Conservation (phyloP, 2,888 invertebrate species). For the Germaria angustata region DNA sequence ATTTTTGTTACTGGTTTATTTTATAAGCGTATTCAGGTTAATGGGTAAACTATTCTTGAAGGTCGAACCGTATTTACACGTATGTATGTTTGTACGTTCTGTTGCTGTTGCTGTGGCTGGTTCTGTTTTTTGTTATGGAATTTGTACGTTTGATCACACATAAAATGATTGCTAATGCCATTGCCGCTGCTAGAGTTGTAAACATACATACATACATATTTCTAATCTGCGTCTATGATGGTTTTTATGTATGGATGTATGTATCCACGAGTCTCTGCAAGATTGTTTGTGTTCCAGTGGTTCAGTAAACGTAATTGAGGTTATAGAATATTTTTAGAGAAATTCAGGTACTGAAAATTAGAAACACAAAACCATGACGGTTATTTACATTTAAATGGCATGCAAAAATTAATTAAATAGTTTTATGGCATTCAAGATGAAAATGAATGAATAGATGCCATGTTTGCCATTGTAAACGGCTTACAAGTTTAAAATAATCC, state of each 20-base stretch:
- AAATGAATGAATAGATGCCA: background rate
- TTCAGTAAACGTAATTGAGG: constrained; percentile 58
- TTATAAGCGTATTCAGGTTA: constrained; percentile 61
- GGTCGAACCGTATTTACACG: constrained; percentile 55
- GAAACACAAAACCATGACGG: background rate
- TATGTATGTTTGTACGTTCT: background rate
- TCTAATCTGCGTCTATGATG: too few species aligned
- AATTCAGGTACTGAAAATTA: constrained; percentile 32
- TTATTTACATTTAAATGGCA: constrained; percentile 3
- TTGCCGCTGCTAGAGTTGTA: constrained; percentile 7
- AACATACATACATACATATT: constrained; percentile 6
- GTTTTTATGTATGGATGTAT: too few species aligned
- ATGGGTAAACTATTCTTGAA: constrained; percentile 66
- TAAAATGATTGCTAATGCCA: constrained; percentile 11
- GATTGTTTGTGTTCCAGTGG: constrained; percentile 10
- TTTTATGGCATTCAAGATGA: constrained; percentile 27
- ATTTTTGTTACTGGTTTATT: constrained; percentile 53
- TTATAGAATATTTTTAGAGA: constrained; percentile 54
- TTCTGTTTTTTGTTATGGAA: constrained; percentile 30
- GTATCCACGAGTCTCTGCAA: background rate
- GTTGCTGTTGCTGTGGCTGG: background rate
- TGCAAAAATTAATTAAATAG: constrained; percentile 37
- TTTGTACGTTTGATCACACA: constrained; percentile 30
- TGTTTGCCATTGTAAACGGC: background rate
- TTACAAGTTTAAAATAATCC: background rate